Evolutionary conservation across 2,888 invertebrate genomes (phyloP), one percentile per base, ranked within the genome.

Genomic region (Apamea crenata): DNA sequence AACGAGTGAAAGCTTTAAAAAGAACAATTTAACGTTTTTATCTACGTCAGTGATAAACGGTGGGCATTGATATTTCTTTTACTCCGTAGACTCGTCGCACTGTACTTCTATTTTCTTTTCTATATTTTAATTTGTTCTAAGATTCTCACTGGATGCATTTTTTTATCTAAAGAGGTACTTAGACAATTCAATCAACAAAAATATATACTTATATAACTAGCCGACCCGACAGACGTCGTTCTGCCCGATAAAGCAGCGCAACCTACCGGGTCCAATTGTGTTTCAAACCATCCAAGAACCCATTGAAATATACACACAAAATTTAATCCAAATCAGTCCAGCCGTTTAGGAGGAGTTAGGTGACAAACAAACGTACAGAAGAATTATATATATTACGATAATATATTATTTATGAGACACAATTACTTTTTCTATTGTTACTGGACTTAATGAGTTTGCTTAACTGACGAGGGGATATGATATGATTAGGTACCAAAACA

Each of bases 1-100:
- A 76, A 36, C 32, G 44, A 29, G 32, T 7, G 6, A 44, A 75
- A 50, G 56, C 53, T 81, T 63, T 72, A 69, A 63, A 56, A 61
- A 61, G 21, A 59, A 36, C 21, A 18, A 21, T 74, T 21, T 36
- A 47, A 73, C 29, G 47, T 74, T 73, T 12, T 65, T 74, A 74
- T 36, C 36, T 36, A 36, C 21, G 36, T 36, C 29, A 32, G 40
- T 40, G 21, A 63, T 1, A 44, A 63, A 63, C 16, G 29, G 14
- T 79, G 16, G 16, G 4, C 56, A 61, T 50, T 59, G n/a, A 47
- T 65, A 4, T 79, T 67, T 79, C 7, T 14, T 18, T 63, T 65
- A 76, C 32, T 47, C 47, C 25, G n/a, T 2, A 40, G 21, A 44
- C 14, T 73, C 14, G 4, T 25, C 18, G 14, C 8, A 14, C 21